Percentiles rank a stretch among this genome's conserved stretches.
These are phyloP conservation scores for Dryoscopus gambensis DNA, from an alignment of 2,113 vertebrate genomes.

Conservation along the genomic window DNA sequence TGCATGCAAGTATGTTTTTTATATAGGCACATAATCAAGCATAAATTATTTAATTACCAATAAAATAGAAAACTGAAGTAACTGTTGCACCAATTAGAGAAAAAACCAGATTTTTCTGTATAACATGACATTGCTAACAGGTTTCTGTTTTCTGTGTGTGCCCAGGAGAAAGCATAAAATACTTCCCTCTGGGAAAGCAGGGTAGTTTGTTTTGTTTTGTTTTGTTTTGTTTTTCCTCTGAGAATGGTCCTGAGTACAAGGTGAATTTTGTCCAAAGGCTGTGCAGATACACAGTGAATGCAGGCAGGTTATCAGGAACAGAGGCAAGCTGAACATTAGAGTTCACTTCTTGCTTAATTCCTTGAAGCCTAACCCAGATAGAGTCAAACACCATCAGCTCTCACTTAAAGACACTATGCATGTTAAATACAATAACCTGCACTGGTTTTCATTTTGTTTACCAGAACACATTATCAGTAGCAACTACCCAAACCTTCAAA, in stretches of 20 bases:
- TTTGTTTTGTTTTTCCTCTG: not conserved
- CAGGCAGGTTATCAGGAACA: not conserved
- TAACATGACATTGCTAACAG: not conserved
- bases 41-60: not conserved
- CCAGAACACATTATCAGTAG: not conserved
- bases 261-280: not conserved
- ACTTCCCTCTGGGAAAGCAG: not conserved
- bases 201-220: not conserved
- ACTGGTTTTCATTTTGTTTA: conserved; percentile 3
- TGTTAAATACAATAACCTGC: not conserved
- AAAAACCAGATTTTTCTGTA: not conserved
- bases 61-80: not conserved
- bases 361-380: not conserved
- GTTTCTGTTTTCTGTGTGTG: not conserved
- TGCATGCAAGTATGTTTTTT: not conserved
- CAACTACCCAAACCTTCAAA: not conserved
- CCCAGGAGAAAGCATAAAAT: not conserved
- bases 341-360: conserved; percentile 12
- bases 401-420: not conserved
- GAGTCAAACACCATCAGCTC: not conserved
- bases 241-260: not conserved
- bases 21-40: not conserved
- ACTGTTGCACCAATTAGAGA: not conserved
- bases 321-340: not conserved
- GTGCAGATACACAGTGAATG: not conserved